Evolutionary conservation across 2,113 vertebrate species (phyloP), one percentile per base, ranked within the genome.

Genomic region (Vicugna pacos): DNA sequence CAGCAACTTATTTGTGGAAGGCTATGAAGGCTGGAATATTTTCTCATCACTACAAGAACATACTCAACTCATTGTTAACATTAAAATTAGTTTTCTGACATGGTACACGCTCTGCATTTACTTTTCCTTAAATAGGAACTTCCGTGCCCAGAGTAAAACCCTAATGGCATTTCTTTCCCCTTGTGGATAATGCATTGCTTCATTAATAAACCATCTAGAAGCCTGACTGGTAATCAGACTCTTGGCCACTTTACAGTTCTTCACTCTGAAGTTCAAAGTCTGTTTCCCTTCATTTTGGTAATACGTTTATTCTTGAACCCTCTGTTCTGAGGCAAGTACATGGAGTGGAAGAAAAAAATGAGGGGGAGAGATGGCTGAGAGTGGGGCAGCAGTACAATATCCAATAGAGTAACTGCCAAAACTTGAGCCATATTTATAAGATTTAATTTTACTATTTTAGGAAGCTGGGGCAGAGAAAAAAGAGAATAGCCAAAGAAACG

Each of bases 1-100:
- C 97, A 98, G 98, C 94, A 97, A 94, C 91, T 98, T 98, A 98
- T 98, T 98, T 97, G 96, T 90, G 94, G 82, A 98, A 97, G 88
- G 97, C 97, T 98, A 96, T 95, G 97, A 93, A 10, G 70, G 96
- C 75, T 96, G 97, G 97, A 98, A 97, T 96, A 96, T 95, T 97
- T 91, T 98, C 95, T 97, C 90, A 86, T 96, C 80, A 70, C 97
- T 94, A 54, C 56, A 96, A 98, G 94, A 96, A 97, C 38, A 42
- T 97, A 97, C 67, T 92, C 87, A 96, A 77, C 65, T 91, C 97
- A 97, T 98, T 98, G 90, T 97, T 97, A 97, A 94, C 89, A 50
- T 64, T 85, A 97, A 96, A 98, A 98, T 97, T 93, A 93, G 98
- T 96, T 97, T 98, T 97, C 94, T 90, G 97, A 97, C 90, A 79